Evolutionary conservation across 2,888 invertebrate genomes (phyloP).

Genomic region (Pegoplata infirma): DNA sequence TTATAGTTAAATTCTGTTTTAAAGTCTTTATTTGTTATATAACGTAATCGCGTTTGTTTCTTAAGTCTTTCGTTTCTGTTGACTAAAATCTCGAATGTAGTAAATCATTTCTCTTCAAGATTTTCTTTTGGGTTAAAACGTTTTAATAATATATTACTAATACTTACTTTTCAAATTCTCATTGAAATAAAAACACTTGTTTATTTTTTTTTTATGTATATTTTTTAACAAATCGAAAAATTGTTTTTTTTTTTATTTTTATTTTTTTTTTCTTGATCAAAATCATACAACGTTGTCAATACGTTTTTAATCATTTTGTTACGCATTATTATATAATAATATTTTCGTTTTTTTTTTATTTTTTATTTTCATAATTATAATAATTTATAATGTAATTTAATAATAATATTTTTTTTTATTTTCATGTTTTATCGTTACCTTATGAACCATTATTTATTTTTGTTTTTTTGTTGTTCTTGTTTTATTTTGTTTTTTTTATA

Average conservation of each 20-base stretch:
- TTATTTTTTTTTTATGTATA: conserved; percentile 67
- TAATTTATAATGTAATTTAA: conserved; percentile 65
- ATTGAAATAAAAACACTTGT: conserved; percentile 39
- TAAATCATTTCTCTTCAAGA: background rate
- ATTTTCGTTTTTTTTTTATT: conserved; percentile 57
- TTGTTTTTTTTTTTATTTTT: conserved; percentile 67
- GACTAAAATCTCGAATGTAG: background rate
- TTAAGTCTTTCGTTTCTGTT: background rate
- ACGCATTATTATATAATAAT: conserved; percentile 66
- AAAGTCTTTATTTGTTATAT: too few relatives aligned
- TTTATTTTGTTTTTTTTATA: conserved; percentile 52
- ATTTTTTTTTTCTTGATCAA: conserved; percentile 76
- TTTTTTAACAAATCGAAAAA: conserved; percentile 73
- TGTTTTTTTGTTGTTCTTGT: conserved; percentile 28
- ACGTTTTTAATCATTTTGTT: conserved; percentile 68
- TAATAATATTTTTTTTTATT: conserved; percentile 63
- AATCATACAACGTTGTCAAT: conserved; percentile 78
- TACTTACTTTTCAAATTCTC: conserved; percentile 8
- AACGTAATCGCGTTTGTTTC: background rate
- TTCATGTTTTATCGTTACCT: conserved; percentile 61
- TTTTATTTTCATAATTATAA: conserved; percentile 63
- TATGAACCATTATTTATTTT: conserved; percentile 58
- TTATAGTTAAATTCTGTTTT: too few relatives aligned
- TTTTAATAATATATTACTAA: background rate
- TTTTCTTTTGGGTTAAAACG: background rate